Percentiles rank a stretch among this genome's conserved stretches.
Evolutionary conservation across 2,113 vertebrate genomes (phyloP).

Genomic region (Epinephelus moara): DNA sequence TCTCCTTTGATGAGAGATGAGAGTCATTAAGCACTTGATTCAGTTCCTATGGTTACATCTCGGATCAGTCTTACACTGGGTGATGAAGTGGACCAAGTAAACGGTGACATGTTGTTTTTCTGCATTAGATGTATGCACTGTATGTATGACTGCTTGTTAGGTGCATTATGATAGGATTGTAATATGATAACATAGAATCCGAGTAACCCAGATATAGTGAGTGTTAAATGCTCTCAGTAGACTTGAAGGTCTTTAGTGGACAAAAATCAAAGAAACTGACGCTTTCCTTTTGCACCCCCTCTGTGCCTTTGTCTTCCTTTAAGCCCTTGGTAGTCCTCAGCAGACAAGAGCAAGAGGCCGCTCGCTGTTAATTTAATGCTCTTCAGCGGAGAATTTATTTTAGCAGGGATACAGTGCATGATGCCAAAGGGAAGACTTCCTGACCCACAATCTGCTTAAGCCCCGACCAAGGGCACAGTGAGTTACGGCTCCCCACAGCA

Average conservation of each 20-base stretch:
- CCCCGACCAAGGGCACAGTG: slow-evolving; percentile 72
- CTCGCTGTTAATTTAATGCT: slow-evolving; percentile 79
- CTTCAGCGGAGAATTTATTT: slow-evolving; percentile 78
- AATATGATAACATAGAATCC: slow-evolving; percentile 31
- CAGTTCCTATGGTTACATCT: slow-evolving; percentile 50
- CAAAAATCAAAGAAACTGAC: slow-evolving; percentile 65
- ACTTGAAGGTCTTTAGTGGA: slow-evolving; percentile 44
- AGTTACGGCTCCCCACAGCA: slow-evolving; percentile 74
- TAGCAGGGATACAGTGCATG: slow-evolving; percentile 71
- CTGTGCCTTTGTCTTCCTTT: slow-evolving; percentile 67
- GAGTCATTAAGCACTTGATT: slow-evolving; percentile 41
- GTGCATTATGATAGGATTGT: slow-evolving; percentile 15
- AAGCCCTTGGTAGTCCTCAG: slow-evolving; percentile 63
- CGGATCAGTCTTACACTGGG: slow-evolving; percentile 10
- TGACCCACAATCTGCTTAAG: slow-evolving; percentile 80
- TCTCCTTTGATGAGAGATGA: slow-evolving; percentile 48
- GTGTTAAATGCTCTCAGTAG: slow-evolving; percentile 57
- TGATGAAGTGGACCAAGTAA: slow-evolving; percentile 16
- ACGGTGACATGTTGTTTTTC: slow-evolving; percentile 17
- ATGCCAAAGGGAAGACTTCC: slow-evolving; percentile 76
- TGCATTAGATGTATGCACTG: slow-evolving; percentile 5
- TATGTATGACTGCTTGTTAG: neutral
- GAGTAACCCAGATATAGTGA: slow-evolving; percentile 46
- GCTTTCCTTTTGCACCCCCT: slow-evolving; percentile 56
- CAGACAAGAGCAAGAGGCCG: slow-evolving; percentile 67